Conservation (phyloP, 1,140 invertebrate species). For the Dryas iulia region DNA sequence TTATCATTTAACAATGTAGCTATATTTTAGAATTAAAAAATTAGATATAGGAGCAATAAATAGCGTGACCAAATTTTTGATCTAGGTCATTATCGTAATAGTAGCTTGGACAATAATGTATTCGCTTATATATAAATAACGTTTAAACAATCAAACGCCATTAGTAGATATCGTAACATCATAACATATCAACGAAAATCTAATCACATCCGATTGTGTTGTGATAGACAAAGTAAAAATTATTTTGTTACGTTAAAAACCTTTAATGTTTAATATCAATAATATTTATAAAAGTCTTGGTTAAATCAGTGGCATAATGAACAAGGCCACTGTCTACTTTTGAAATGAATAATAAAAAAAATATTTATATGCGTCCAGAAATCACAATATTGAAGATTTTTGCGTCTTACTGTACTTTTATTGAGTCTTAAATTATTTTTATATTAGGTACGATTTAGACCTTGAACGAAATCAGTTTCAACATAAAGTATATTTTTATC, state of each 20-base stretch:
- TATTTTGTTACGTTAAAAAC: conserved; percentile 11
- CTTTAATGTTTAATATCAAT: background rate
- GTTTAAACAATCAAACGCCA: background rate
- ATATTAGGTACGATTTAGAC: background rate
- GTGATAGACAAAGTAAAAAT: conserved; percentile 13
- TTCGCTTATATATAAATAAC: conserved; percentile 3
- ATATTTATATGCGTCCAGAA: background rate
- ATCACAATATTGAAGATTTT: background rate
- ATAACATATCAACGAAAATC: conserved; percentile 19
- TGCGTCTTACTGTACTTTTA: background rate
- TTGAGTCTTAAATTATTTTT: conserved; percentile 1
- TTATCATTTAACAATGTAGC: background rate
- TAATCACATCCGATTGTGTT: conserved; percentile 13
- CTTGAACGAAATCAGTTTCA: background rate
- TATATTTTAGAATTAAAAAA: background rate
- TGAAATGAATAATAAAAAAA: background rate
- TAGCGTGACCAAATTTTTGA: conserved; percentile 18
- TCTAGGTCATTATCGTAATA: conserved; percentile 17
- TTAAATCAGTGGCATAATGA: background rate
- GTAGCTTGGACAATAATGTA: conserved; percentile 25
- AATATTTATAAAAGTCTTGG: background rate
- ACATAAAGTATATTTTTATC: background rate
- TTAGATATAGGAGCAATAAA: background rate
- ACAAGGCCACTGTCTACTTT: background rate
- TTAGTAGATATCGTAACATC: conserved; percentile 11